Percentiles rank a stretch among this genome's conserved stretches.
phyloP scores from a whole-genome alignment of 2,888 invertebrate genomes.

The Cetonia aurata region DNA sequence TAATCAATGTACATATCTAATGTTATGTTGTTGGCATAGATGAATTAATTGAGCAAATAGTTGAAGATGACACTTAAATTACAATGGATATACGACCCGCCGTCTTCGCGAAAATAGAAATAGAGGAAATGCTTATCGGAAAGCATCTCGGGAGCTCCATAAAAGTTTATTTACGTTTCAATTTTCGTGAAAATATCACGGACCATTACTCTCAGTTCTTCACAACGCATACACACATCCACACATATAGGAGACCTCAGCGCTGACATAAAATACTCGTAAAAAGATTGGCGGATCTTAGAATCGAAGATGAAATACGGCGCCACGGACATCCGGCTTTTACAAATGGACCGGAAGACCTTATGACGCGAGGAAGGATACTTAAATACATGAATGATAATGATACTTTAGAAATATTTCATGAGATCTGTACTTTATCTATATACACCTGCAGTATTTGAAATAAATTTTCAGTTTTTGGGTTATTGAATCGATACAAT shows the following conservation, averaged over 20 bases:
- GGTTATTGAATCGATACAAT: too few species aligned
- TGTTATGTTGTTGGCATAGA: too few species aligned
- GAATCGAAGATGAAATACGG: conserved; percentile 63
- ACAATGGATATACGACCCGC: too few species aligned
- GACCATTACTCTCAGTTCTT: conserved; percentile 64
- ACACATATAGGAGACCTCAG: conserved; percentile 55
- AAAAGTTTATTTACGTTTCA: conserved; percentile 67
- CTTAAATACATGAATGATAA: conserved; percentile 46
- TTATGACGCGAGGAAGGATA: conserved; percentile 52
- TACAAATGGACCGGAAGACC: conserved; percentile 63
- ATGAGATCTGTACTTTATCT: too few species aligned
- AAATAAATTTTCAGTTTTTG: too few species aligned
- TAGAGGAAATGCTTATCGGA: conserved; percentile 40
- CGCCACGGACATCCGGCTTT: conserved; percentile 54
- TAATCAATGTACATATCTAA: too few species aligned
- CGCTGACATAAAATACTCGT: conserved; percentile 61
- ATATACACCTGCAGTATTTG: too few species aligned
- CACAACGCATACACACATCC: conserved; percentile 52
- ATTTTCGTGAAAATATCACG: conserved; percentile 66
- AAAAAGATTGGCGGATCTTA: conserved; percentile 61
- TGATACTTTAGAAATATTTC: conserved; percentile 12
- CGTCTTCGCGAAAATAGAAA: conserved; percentile 25
- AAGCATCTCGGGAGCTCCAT: conserved; percentile 52
- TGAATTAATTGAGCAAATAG: too few species aligned
- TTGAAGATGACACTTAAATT: too few species aligned